phyloP scores from a whole-genome alignment of 2,113 vertebrate species.

The human region DNA sequence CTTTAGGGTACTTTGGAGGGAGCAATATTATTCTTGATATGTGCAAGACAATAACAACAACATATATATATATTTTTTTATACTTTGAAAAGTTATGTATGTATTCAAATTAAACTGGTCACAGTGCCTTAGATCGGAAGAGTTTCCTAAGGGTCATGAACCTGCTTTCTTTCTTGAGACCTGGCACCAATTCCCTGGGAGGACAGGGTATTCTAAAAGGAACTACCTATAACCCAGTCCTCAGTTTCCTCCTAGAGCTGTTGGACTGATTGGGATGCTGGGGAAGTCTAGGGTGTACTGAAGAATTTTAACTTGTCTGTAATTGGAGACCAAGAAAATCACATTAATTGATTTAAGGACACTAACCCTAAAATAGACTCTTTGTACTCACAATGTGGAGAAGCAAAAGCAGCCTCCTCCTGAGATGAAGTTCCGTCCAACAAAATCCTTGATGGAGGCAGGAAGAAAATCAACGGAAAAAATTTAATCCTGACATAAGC shows the following conservation, averaged over 20 bases:
- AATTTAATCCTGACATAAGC: constrained; percentile 73
- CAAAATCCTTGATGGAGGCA: constrained; percentile 64
- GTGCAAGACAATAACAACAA: background rate
- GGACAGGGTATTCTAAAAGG: background rate
- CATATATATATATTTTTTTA: background rate
- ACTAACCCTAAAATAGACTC: constrained; percentile 46
- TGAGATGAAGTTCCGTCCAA: constrained; percentile 38
- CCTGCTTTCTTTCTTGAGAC: background rate
- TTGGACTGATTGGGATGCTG: background rate
- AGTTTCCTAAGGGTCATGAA: background rate
- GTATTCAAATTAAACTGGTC: background rate
- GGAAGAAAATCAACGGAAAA: constrained; percentile 77
- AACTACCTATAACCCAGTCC: background rate
- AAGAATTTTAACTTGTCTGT: constrained; percentile 57
- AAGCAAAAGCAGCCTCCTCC: constrained; percentile 34
- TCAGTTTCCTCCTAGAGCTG: background rate
- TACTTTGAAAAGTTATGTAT: background rate
- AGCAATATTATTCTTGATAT: background rate
- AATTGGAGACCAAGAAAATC: constrained; percentile 47
- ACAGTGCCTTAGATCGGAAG: background rate
- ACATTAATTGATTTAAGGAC: constrained; percentile 53
- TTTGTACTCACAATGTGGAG: constrained; percentile 17
- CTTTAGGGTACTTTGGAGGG: background rate
- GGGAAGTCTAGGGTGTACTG: background rate
- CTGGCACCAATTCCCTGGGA: background rate